Base-by-base conservation (phyloP, 2,113 vertebrate species). In the Trinectes maculatus region DNA sequence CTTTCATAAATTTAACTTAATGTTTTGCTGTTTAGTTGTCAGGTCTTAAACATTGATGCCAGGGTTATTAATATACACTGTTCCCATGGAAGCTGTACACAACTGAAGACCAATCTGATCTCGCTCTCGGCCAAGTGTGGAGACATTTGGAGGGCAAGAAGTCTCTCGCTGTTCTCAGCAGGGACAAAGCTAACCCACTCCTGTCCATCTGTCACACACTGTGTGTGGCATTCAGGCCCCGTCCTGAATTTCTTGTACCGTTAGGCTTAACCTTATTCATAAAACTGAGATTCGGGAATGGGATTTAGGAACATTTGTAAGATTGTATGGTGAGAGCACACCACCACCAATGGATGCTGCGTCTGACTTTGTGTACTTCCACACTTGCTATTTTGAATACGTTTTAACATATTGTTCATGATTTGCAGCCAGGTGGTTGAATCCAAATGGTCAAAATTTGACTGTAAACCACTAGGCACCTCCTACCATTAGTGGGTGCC, bases 51-150 rank as follows among this genome's bases (percentile, higher is more conserved):
- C 67, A 33, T 33, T 16, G n/a, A 64, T 68, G 40, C 55, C 57
- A 62, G 9, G 3, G 53, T 79, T 89, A 84, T 80, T 84, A 83
- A 86, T 87, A 84, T n/a, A 29, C 49, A 13, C 65, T 46, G 26
- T 51, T 40, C 39, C 40, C 25, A 43, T 29, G 43, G 72, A 76
- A 24, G 39, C 75, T 18, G 59, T 83, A 73, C 83, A 85, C 64
- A 65, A 47, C 69, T 59, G 55, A 21, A 57, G 47, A 57, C 47
- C 40, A 85, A 73, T 66, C 53, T 55, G 76, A 84, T 80, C 70
- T 67, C 8, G 0, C 55, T 63, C 67, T 10, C n/a, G 13, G 51
- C 66, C 39, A 63, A 58, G 49, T 73, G 76, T 64, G 46, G 62
- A 63, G 74, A 81, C 74, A 75, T 71, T 56, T 69, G 42, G 16